A percentile compares a stretch with the other conserved stretches of the same genome.
phyloP scores from a whole-genome alignment of 2,113 vertebrate genomes.

The Typhlomys cinereus region DNA sequence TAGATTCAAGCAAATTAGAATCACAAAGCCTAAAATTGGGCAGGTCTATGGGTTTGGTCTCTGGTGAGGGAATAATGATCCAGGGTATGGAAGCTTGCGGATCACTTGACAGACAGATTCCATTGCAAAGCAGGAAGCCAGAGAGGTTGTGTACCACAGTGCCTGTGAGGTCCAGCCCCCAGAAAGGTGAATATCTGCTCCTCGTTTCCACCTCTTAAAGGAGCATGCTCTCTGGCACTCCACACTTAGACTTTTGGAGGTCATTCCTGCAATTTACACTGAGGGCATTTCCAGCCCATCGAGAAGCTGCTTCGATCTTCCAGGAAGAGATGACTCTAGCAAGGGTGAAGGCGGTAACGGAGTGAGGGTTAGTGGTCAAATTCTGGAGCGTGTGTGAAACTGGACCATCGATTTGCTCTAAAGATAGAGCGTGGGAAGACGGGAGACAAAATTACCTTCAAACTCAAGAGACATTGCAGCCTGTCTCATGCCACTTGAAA shows the following conservation, averaged over 20 bases:
- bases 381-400: slow-evolving; percentile 21
- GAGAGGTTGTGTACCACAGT: not conserved
- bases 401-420: not conserved
- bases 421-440: not conserved
- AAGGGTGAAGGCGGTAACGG: not conserved
- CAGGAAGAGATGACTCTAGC: not conserved
- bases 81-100: too few species aligned
- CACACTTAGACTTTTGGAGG: not conserved
- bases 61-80: not conserved
- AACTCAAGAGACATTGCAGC: slow-evolving; percentile 14
- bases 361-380: not conserved
- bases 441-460: slow-evolving; percentile 46
- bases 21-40: not conserved
- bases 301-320: not conserved
- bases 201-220: not conserved
- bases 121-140: not conserved
- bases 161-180: not conserved
- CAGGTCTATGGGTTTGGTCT: not conserved
- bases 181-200: not conserved
- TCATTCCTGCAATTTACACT: too few species aligned
- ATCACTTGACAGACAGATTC: not conserved
- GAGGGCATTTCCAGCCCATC: not conserved
- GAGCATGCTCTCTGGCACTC: not conserved
- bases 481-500: slow-evolving; percentile 28
- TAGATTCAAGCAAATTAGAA: not conserved